Evolutionary conservation across 2,113 vertebrate species (phyloP).

Genomic region (Hydrochoerus hydrochaeris): DNA sequence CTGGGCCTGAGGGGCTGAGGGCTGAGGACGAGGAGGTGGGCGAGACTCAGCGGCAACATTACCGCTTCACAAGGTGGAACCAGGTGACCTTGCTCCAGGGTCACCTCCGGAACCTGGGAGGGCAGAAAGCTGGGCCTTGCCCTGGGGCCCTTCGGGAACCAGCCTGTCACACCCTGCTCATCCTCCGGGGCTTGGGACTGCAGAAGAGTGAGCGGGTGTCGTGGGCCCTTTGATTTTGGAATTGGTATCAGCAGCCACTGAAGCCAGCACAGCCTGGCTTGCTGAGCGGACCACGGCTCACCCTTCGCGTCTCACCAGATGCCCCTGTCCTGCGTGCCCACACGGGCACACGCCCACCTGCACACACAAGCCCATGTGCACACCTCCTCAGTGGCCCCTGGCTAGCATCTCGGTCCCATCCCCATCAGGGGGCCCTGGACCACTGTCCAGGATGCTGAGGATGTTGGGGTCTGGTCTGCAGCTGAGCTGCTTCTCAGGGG

Average conservation of each 20-base stretch:
- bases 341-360: neutral
- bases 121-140: too few species aligned
- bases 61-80: neutral
- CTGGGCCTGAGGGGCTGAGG: neutral
- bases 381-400: neutral
- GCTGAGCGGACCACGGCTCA: too few species aligned
- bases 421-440: too few species aligned
- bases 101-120: neutral
- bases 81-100: too few species aligned
- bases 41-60: rapidly evolving
- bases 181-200: neutral
- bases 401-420: neutral
- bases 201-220: too few species aligned
- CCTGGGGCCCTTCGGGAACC: neutral
- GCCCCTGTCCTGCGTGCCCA: neutral
- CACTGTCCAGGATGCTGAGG: too few species aligned
- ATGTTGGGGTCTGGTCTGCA: neutral
- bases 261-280: too few species aligned
- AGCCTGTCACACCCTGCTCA: neutral
- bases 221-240: too few species aligned
- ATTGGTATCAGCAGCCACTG: too few species aligned
- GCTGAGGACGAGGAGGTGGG: neutral
- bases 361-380: neutral
- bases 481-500: neutral
- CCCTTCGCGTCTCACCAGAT: neutral